These are phyloP conservation scores for Apis cerana DNA, from an alignment of 1,140 invertebrate species.

Conservation along the genomic window DNA sequence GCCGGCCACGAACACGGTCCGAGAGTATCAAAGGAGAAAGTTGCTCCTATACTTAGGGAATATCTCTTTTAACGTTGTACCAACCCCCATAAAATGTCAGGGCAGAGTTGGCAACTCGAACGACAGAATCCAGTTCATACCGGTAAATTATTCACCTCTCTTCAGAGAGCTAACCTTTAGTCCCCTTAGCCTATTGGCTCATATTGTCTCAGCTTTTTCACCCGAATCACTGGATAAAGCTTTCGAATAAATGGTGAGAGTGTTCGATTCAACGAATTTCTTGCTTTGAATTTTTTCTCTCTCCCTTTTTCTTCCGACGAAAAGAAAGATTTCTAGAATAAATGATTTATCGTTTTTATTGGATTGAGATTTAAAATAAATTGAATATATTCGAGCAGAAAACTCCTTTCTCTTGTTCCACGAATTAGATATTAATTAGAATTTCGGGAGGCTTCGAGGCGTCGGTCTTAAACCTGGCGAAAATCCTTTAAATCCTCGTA, in stretches of 20 bases:
- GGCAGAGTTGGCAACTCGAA: slow-evolving; percentile 66
- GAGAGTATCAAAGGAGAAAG: slow-evolving; percentile 68
- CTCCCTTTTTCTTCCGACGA: neutral
- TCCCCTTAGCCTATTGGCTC: neutral
- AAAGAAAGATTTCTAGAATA: no score
- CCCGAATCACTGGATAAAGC: neutral
- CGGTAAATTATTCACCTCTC: slow-evolving; percentile 65
- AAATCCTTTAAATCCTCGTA: neutral
- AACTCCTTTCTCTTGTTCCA: neutral
- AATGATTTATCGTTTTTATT: neutral
- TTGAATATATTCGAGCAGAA: no score
- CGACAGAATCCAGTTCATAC: slow-evolving; percentile 63
- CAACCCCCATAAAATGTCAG: slow-evolving; percentile 55
- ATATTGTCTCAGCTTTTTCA: slow-evolving; percentile 35
- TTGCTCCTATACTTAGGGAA: slow-evolving; percentile 66
- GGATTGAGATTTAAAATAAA: neutral
- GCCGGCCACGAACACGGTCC: slow-evolving; percentile 43
- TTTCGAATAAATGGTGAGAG: no score
- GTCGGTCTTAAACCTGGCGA: neutral
- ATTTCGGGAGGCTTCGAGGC: neutral
- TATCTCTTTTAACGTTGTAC: slow-evolving; percentile 66
- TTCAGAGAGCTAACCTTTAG: slow-evolving; percentile 39
- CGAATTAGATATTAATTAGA: slow-evolving; percentile 11
- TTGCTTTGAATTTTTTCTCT: neutral
- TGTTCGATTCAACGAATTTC: neutral